Evolutionary conservation across 1,140 invertebrate genomes (phyloP), one percentile per base, ranked within the genome.

Genomic region (Listronotus bonariensis): DNA sequence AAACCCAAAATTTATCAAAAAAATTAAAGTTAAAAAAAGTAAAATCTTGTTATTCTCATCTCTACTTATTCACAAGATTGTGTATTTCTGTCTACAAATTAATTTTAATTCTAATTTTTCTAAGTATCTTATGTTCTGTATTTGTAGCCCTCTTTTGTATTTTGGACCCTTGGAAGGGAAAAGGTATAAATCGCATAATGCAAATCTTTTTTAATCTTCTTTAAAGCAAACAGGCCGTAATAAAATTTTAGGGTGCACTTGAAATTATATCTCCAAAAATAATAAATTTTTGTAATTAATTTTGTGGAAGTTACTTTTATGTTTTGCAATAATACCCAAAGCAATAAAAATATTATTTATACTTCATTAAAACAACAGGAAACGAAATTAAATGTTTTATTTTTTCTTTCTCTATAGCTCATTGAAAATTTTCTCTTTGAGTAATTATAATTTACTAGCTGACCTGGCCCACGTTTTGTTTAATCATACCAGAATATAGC

Each of bases 201-300:
- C 57, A 60, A 60, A 60, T 60, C 45, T 51, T 60, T 58, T 60
- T 60, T 60, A 60, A 60, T 60, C 57, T 60, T 60, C 45, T 60
- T 60, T 60, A 51, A 60, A 60, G 57, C 57, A 60, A 60, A 60
- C 57, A 60, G 36, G 55, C 45, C 43, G 55, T 48, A 58, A 58
- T 58, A 58, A 58, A 58, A 58, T 58, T 58, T 58, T 58, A 46
- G 42, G 42, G 55, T 14, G 42, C 43, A 60, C 57, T 60, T 17
- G 41, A 58, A 58, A 58, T 58, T 58, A 38, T 46, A 46, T 58
- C 45, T 48, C 26, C 14, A 48, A 32, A 58, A 58, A 58, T 34
- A 58, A 58, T 58, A 48, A 6, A 46, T 48, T 58, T 58, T 58
- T 48, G 17, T 58, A 58, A 58, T 58, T 58, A 58, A 57, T 57